Conservation (phyloP, 2,113 vertebrate species). For the Notothenia rossii region DNA sequence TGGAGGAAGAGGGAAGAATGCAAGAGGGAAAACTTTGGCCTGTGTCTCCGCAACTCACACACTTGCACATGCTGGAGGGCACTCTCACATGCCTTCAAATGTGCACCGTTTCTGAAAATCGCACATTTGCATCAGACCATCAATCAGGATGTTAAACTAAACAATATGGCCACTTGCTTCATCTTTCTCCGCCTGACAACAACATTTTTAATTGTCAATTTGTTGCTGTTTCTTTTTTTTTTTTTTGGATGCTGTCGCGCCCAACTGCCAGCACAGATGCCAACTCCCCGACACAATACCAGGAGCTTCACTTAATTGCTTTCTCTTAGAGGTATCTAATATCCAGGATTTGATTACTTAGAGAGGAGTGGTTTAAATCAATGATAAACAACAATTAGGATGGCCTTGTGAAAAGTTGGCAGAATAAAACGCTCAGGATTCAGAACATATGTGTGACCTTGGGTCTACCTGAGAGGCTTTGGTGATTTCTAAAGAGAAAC, state of each 20-base stretch:
- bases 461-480: constrained; percentile 13
- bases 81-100: constrained; percentile 12
- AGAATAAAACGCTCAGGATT: constrained; percentile 16
- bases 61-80: constrained; percentile 47
- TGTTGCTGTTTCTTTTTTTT: constrained; percentile 40
- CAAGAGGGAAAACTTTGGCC: constrained; percentile 60
- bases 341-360: constrained; percentile 49
- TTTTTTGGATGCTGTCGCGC: constrained; percentile 26
- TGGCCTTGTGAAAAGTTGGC: constrained; percentile 13
- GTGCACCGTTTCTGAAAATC: constrained; percentile 30
- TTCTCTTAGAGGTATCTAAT: constrained; percentile 52
- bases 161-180: constrained; percentile 50
- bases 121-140: constrained; percentile 55
- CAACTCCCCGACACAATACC: constrained; percentile 34
- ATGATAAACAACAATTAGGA: constrained; percentile 10
- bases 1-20: constrained; percentile 51
- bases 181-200: constrained; percentile 54
- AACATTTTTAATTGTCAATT: constrained; percentile 73
- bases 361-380: constrained; percentile 42
- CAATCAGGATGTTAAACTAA: constrained; percentile 59
- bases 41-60: constrained; percentile 48
- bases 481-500: constrained; percentile 23
- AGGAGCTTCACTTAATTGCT: constrained; percentile 54
- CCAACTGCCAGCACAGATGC: constrained; percentile 35
- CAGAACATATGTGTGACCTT: background rate